phyloP scores from a whole-genome alignment of 37 sponge, comb jelly and placozoan genomes.

The Cliona cf. orientalis region DNA sequence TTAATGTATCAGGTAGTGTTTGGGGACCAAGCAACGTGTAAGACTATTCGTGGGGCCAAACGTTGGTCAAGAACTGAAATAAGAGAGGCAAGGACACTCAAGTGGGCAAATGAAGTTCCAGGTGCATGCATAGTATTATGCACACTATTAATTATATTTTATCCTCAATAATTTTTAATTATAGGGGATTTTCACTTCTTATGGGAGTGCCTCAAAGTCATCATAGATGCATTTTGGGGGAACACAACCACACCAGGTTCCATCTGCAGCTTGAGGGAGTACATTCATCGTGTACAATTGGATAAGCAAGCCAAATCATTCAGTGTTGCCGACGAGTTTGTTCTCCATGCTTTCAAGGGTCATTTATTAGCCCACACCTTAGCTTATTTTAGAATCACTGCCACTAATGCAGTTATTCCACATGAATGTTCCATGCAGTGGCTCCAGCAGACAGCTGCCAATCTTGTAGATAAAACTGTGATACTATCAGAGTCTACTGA shows the following conservation, averaged over 20 bases:
- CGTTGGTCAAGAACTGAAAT: neutral
- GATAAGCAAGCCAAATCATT: conserved; percentile 20
- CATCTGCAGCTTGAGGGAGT: conserved; percentile 15
- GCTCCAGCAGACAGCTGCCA: conserved; percentile 13
- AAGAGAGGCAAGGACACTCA: neutral
- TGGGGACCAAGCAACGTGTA: conserved; percentile 37
- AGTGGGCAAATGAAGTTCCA: conserved; percentile 43
- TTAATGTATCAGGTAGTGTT: conserved; percentile 10
- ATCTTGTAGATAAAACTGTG: neutral
- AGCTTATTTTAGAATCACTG: neutral
- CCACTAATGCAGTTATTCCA: neutral
- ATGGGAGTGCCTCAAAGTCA: conserved; percentile 24
- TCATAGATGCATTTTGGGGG: conserved; percentile 28
- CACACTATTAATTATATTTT: no score
- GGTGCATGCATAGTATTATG: no score
- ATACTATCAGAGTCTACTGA: neutral
- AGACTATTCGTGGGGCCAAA: neutral
- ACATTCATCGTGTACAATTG: neutral
- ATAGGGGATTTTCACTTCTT: conserved; percentile 37
- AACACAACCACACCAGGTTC: conserved; percentile 11
- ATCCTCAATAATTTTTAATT: no score
- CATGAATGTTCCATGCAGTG: neutral
- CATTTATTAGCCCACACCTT: conserved; percentile 8
- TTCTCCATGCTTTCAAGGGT: conserved; percentile 14
- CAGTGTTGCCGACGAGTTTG: conserved; percentile 27